These are phyloP conservation scores for Isaurus tuberculatus DNA, from an alignment of 92 coral and sea anemone species.

Conservation along the genomic window DNA sequence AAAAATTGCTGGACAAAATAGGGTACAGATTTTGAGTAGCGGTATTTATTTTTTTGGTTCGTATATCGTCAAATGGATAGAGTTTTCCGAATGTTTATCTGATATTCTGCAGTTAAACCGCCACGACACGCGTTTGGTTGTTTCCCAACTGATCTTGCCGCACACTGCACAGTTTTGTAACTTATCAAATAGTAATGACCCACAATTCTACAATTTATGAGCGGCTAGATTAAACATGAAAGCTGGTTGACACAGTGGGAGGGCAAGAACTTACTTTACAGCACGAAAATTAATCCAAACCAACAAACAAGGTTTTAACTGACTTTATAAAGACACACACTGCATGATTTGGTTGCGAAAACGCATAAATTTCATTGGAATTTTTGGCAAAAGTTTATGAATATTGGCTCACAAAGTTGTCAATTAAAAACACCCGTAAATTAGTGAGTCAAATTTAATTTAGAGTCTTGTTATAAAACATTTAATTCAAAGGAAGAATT, in stretches of 20 bases:
- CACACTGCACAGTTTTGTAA: constrained; percentile 78
- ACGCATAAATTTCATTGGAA: background rate
- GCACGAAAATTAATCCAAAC: background rate
- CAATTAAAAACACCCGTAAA: constrained; percentile 43
- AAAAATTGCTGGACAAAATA: constrained; percentile 10
- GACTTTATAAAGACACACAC: constrained; percentile 7
- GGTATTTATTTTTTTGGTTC: background rate
- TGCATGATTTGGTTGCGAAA: background rate
- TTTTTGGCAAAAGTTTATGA: constrained; percentile 4
- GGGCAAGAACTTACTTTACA: background rate
- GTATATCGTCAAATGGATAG: constrained; percentile 2
- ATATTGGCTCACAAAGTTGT: background rate
- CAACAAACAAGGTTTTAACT: constrained; percentile 5
- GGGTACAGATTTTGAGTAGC: constrained; percentile 2
- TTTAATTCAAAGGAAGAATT: background rate
- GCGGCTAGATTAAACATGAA: constrained; percentile 50
- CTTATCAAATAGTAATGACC: constrained; percentile 89
- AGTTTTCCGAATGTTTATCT: background rate
- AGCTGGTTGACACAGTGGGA: constrained; percentile 49
- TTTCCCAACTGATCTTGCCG: constrained; percentile 44
- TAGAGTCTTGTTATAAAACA: constrained; percentile 36
- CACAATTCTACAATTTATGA: constrained; percentile 65
- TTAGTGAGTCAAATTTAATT: constrained; percentile 49
- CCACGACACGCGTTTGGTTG: constrained; percentile 52
- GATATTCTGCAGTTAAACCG: constrained; percentile 17